phyloP scores from a whole-genome alignment of 2,888 invertebrate species.

The Pachydiplax longipennis region DNA sequence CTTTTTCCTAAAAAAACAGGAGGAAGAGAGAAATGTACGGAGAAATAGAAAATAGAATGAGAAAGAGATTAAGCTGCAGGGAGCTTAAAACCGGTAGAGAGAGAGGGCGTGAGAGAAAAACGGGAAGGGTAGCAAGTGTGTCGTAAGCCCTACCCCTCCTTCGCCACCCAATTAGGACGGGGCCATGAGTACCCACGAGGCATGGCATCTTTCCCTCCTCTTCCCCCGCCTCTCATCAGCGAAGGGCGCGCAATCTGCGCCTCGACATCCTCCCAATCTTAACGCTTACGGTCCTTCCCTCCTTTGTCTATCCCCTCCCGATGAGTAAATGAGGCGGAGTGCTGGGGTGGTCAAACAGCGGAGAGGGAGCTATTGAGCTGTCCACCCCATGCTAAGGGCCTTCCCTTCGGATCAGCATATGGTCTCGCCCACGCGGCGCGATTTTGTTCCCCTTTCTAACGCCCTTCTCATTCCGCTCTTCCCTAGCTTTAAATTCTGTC shows the following conservation, averaged over 20 bases:
- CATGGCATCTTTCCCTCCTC: not conserved
- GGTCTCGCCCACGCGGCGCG: not conserved
- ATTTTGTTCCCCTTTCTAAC: not conserved
- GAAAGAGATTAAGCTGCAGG: not conserved
- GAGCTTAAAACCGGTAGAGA: not conserved
- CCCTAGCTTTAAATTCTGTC: too few relatives aligned
- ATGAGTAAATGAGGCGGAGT: not conserved
- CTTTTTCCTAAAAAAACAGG: not conserved
- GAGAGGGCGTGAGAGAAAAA: not conserved
- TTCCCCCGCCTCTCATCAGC: not conserved
- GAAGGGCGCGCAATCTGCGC: not conserved
- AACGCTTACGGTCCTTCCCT: not conserved
- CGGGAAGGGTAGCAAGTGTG: not conserved
- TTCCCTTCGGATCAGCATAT: not conserved
- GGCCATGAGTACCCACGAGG: slow-evolving; percentile 11
- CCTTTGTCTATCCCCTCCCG: not conserved
- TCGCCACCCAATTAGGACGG: slow-evolving; percentile 24
- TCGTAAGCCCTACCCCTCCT: not conserved
- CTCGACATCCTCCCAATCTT: not conserved
- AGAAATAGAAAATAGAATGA: not conserved
- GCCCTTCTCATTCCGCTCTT: not conserved
- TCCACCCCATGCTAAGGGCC: not conserved
- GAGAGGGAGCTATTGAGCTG: not conserved
- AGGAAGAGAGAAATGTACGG: not conserved
- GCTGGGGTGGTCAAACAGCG: not conserved